phyloP scores from a whole-genome alignment of 2,113 vertebrate species.

The Heterocephalus glaber region DNA sequence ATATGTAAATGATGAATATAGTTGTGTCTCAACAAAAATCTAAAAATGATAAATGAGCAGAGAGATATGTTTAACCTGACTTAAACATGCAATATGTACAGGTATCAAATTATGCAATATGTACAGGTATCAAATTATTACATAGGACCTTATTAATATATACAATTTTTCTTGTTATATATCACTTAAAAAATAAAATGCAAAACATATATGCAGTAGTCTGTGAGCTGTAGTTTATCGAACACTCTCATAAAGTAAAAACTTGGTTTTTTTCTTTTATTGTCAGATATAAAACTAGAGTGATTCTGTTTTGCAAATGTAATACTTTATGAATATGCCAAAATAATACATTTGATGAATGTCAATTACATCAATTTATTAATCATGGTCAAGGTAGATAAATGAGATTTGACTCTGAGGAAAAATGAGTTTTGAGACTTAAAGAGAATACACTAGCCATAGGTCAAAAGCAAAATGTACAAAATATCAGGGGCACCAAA shows the following conservation, averaged over 20 bases:
- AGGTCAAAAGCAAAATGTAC: background rate
- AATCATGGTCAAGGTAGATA: background rate
- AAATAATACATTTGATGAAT: conserved; percentile 27
- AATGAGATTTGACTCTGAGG: background rate
- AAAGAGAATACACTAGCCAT: background rate
- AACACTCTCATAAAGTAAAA: background rate
- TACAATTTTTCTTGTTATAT: background rate
- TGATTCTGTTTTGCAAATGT: background rate
- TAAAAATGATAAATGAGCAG: background rate
- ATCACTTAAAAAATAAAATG: background rate
- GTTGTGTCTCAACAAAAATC: background rate
- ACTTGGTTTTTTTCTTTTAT: background rate
- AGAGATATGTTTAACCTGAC: background rate
- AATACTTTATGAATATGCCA: conserved; percentile 16
- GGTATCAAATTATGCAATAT: background rate
- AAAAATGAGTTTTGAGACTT: background rate
- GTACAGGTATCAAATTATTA: background rate
- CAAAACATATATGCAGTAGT: background rate
- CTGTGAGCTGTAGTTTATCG: background rate
- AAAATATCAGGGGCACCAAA: background rate
- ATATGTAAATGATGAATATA: background rate
- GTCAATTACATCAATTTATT: background rate
- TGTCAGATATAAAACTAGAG: background rate
- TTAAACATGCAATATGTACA: background rate
- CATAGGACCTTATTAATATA: background rate